Conservation (phyloP, 1,140 invertebrate species). For the Camponotus vicinus region DNA sequence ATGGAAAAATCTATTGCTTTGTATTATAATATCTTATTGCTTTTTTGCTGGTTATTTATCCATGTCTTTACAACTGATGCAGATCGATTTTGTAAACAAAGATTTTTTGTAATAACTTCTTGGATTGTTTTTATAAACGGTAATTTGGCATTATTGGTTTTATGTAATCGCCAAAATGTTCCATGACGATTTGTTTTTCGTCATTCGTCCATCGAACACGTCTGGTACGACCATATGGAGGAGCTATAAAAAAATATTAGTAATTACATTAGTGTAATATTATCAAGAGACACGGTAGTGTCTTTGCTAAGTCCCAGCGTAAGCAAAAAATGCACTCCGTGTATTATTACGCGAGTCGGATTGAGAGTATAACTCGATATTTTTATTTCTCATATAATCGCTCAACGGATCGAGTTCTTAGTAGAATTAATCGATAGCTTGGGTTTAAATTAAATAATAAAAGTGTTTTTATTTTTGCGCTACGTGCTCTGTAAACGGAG, state of each 20-base stretch:
- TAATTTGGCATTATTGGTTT: background rate
- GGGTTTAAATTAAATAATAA: no score
- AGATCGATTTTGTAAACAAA: slow-evolving; percentile 3
- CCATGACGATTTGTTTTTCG: background rate
- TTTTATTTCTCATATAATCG: no score
- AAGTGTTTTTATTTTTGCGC: no score
- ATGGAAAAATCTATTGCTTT: no score
- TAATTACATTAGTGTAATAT: background rate
- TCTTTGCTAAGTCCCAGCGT: no score
- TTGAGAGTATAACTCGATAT: no score
- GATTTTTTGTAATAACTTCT: background rate
- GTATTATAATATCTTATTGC: background rate
- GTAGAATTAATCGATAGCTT: no score
- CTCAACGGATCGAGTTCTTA: no score
- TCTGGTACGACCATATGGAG: background rate
- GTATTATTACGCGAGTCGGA: no score
- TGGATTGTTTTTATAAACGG: background rate
- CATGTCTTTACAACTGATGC: background rate
- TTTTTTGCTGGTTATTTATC: background rate
- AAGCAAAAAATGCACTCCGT: no score
- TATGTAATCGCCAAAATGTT: background rate
- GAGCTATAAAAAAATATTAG: background rate
- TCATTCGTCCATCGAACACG: background rate
- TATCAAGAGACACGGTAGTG: no score
- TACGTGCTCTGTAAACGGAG: no score